Evolutionary conservation across 2,797 vertebrate species (phyloP).

Genomic region (Argyrosomus regius): DNA sequence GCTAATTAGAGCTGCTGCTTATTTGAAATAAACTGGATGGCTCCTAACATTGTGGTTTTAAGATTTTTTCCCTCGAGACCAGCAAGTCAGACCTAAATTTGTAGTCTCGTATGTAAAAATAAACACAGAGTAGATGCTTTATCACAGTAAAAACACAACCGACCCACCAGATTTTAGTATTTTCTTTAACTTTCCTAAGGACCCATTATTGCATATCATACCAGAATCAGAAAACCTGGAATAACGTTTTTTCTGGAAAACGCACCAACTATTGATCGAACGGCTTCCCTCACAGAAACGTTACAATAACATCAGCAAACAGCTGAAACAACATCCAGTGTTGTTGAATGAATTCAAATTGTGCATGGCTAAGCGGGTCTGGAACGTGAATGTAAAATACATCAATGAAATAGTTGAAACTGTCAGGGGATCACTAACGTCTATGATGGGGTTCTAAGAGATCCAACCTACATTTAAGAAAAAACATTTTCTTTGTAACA

Average conservation of each 20-base stretch:
- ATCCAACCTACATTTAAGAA: not conserved
- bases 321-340: constrained; percentile 38
- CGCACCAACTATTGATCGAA: not conserved
- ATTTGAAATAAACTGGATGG: constrained; percentile 23
- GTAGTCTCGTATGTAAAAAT: constrained; percentile 15
- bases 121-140: constrained; percentile 16
- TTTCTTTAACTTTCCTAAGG: not conserved
- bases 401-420: too few species aligned
- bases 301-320: constrained; percentile 38
- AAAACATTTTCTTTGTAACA: not conserved
- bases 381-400: not conserved
- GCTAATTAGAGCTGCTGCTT: constrained; percentile 31
- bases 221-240: not conserved
- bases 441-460: too few species aligned
- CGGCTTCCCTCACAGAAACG: not conserved
- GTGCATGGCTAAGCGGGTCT: not conserved
- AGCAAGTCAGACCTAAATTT: constrained; percentile 3
- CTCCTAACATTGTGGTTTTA: not conserved
- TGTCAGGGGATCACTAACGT: not conserved
- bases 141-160: constrained; percentile 12
- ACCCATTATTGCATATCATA: not conserved
- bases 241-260: not conserved
- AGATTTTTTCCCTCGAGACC: constrained; percentile 1
- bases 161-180: not conserved
- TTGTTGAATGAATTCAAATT: constrained; percentile 18